These are phyloP conservation scores for Melinaea marsaeus DNA, from an alignment of 2,888 invertebrate genomes.

Conservation along the genomic window DNA sequence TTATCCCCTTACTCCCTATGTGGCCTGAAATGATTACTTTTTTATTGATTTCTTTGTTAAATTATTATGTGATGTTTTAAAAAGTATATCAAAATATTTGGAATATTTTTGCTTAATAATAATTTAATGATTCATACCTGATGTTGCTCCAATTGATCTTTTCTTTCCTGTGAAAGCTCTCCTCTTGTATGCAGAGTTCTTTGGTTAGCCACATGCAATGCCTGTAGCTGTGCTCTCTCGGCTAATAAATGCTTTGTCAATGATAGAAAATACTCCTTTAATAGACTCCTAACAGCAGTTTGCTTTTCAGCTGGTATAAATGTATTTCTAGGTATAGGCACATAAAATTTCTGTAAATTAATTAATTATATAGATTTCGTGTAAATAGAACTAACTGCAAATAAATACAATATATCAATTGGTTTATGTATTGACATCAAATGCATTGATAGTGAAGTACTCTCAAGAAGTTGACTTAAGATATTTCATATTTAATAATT, in stretches of 20 bases:
- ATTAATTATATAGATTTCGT: not conserved
- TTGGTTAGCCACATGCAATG: conserved; percentile 91
- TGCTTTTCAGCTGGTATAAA: conserved; percentile 92
- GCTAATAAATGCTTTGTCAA: conserved; percentile 89
- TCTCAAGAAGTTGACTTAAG: too few relatives aligned
- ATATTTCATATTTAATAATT: not conserved
- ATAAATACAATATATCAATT: not conserved
- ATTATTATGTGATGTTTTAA: too few relatives aligned
- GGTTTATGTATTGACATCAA: not conserved
- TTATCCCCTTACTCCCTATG: too few relatives aligned
- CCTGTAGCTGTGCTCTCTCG: conserved; percentile 88
- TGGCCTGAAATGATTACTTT: conserved; percentile 33
- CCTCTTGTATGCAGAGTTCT: conserved; percentile 94
- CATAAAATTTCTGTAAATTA: conserved; percentile 55
- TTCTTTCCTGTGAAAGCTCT: conserved; percentile 92
- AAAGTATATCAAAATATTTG: too few relatives aligned
- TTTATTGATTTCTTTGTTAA: not conserved
- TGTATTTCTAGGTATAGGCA: conserved; percentile 85
- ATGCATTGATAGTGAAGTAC: too few relatives aligned
- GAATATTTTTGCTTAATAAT: too few relatives aligned
- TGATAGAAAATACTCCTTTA: conserved; percentile 93
- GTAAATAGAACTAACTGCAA: not conserved
- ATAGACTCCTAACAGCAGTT: conserved; percentile 86
- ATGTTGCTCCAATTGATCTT: conserved; percentile 88
- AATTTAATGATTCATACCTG: conserved; percentile 62